Evolutionary conservation across 1,140 invertebrate genomes (phyloP).

Genomic region (Musca domestica): DNA sequence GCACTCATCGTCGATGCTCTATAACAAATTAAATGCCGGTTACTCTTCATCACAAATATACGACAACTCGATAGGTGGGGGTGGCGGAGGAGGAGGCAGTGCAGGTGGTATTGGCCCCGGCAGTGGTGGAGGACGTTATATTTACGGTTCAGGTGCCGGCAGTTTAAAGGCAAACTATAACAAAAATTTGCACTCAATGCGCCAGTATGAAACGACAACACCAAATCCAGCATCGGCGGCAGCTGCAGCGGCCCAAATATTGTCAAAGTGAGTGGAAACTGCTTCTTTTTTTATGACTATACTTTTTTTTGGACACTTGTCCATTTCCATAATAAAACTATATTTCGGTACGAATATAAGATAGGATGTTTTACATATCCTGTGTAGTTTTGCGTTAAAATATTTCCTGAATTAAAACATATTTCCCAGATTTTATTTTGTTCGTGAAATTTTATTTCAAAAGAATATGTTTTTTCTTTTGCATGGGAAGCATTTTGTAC

Average conservation of each 20-base stretch:
- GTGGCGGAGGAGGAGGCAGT: slow-evolving; percentile 12
- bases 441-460: neutral
- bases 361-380: no score
- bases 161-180: neutral
- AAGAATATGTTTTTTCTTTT: neutral
- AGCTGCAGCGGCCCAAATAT: slow-evolving; percentile 44
- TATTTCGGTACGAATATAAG: no score
- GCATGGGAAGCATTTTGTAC: no score
- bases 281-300: neutral
- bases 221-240: slow-evolving; percentile 28
- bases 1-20: slow-evolving; percentile 34
- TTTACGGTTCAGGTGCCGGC: neutral
- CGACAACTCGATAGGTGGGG: slow-evolving; percentile 26
- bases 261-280: slow-evolving; percentile 44
- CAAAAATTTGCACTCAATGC: neutral
- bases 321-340: no score
- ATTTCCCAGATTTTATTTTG: no score
- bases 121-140: neutral
- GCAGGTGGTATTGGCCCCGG: neutral
- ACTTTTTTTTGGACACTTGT: neutral
- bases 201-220: slow-evolving; percentile 19
- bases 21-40: slow-evolving; percentile 35
- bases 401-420: neutral
- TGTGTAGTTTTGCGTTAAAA: neutral
- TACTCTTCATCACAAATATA: slow-evolving; percentile 24